Base-by-base conservation (phyloP, 2,888 invertebrate genomes). In the Hirudinaria manillensis region DNA sequence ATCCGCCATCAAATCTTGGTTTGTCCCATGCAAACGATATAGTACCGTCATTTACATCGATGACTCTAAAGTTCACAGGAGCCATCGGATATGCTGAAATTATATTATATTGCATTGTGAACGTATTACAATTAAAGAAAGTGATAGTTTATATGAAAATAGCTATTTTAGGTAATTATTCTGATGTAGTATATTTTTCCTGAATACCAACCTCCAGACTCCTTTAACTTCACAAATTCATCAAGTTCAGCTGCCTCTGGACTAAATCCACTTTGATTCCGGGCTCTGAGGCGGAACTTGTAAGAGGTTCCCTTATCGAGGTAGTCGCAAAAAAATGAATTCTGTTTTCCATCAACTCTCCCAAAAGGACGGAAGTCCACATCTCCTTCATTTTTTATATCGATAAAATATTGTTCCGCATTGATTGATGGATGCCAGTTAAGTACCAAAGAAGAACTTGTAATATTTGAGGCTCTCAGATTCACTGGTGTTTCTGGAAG, bases 201-300 rank as follows among this genome's bases (percentile, higher is more conserved):
- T 29, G 32, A 53, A 29, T 27, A 16, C 27, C 34, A 36, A 73
- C 73, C 65, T n/a, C 34, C n/a, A 61, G 73, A 61, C 3, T 73
- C 65, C 34, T 61, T 65, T 34, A 75, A 61, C 45, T 70, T 29
- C 24, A 92, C 88, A 13, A 92, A 88, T 19, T 92, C 91, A 81
- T 88, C 87, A 51, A 93, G 91, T 79, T 89, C 86, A 34, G 92
- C 92, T 74, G 90, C 89, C 67, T 81, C 71, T 32, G 77, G 78
- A 74, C 80, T 78, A n/a, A 73, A 36, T 7, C 94, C 94, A 83
- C 92, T 92, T 80, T 92, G 89, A 86, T 94, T 94, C 75, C 92
- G 88, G 0, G 94, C 92, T 0, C 92, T 92, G 13, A 94, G 89
- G 75, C 93, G 89, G 85, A 94, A 93, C 83, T 91, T 90, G 84